Percentiles rank a stretch among this genome's conserved stretches.
Evolutionary conservation across 2,797 vertebrate genomes (phyloP).

Genomic region (Remorina albescens): DNA sequence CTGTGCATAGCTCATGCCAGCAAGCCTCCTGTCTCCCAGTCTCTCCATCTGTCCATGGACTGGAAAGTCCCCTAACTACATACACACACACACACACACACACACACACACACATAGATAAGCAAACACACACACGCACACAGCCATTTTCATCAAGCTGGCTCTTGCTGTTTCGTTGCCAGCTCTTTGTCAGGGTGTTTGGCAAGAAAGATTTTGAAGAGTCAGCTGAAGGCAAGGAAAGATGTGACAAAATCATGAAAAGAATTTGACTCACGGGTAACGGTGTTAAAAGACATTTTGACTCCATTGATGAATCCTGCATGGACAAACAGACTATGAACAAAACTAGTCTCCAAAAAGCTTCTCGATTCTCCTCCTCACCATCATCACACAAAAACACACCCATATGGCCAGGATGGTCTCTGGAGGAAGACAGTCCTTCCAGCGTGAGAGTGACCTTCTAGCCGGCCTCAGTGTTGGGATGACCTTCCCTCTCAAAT

Average conservation of each 20-base stretch:
- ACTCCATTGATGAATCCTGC: slow-evolving; percentile 49
- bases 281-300: slow-evolving; percentile 59
- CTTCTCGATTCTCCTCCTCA: slow-evolving; percentile 32
- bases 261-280: slow-evolving; percentile 65
- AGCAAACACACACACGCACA: slow-evolving; percentile 24
- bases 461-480: slow-evolving; percentile 74
- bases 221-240: slow-evolving; percentile 67
- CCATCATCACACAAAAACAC: slow-evolving; percentile 41
- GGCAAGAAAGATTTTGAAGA: slow-evolving; percentile 70
- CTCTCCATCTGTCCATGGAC: slow-evolving; percentile 87
- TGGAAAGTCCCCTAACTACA: slow-evolving; percentile 81
- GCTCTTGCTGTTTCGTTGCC: slow-evolving; percentile 73
- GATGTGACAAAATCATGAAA: slow-evolving; percentile 63
- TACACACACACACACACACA: slow-evolving; percentile 49
- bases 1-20: slow-evolving; percentile 82
- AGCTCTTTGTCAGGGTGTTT: slow-evolving; percentile 82
- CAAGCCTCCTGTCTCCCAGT: slow-evolving; percentile 86
- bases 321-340: slow-evolving; percentile 38
- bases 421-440: slow-evolving; percentile 70
- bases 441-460: slow-evolving; percentile 80
- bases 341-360: slow-evolving; percentile 36
- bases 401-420: slow-evolving; percentile 61
- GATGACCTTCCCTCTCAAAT: slow-evolving; percentile 85
- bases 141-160: slow-evolving; percentile 78
- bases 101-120: slow-evolving; percentile 35